These are phyloP conservation scores for Saturnia japonica DNA, from an alignment of 2,888 invertebrate species.

Conservation along the genomic window DNA sequence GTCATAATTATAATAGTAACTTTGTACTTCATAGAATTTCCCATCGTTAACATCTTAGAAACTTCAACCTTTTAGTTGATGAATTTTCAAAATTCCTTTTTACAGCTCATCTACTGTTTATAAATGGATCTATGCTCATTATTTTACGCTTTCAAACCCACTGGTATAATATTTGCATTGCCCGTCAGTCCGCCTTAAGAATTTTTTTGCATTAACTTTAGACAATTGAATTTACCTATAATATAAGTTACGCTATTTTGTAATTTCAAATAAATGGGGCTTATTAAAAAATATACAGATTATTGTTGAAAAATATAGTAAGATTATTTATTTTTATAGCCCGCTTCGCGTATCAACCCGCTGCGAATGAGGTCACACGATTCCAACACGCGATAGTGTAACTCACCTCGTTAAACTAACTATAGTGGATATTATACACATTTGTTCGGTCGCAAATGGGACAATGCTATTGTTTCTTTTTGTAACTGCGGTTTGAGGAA, in stretches of 20 bases:
- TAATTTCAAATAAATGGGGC: not conserved
- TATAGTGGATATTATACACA: constrained; percentile 47
- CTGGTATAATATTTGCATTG: too few relatives aligned
- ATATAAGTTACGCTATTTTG: not conserved
- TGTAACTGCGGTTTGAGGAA: constrained; percentile 17
- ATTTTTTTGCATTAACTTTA: too few relatives aligned
- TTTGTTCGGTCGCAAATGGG: constrained; percentile 41
- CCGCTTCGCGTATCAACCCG: constrained; percentile 1
- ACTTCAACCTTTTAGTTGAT: not conserved
- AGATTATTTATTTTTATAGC: not conserved
- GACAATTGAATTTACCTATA: not conserved
- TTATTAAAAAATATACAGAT: not conserved
- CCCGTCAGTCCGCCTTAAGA: too few relatives aligned
- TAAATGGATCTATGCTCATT: too few relatives aligned
- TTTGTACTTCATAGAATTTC: too few relatives aligned
- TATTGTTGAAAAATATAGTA: not conserved
- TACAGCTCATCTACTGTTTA: too few relatives aligned
- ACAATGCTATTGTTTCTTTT: constrained; percentile 36
- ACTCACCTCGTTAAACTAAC: constrained; percentile 48
- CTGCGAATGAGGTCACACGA: constrained; percentile 7
- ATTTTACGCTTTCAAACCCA: too few relatives aligned
- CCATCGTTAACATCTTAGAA: too few relatives aligned
- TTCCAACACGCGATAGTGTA: constrained; percentile 38
- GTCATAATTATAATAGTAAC: too few relatives aligned
- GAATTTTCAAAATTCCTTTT: not conserved